Conservation (phyloP, 2,797 vertebrate species). For the Premnoplex brunnescens region DNA sequence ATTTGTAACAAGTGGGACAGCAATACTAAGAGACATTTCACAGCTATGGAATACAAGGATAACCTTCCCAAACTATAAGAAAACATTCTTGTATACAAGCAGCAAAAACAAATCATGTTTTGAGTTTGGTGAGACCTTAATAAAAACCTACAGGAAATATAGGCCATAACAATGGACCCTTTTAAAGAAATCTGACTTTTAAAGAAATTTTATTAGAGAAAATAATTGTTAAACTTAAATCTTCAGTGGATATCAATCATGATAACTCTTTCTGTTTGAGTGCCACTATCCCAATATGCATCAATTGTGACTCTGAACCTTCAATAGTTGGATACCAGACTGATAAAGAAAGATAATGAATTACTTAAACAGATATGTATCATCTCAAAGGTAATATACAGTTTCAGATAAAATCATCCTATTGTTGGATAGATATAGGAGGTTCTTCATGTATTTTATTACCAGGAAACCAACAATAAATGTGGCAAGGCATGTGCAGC, state of each 20-base stretch:
- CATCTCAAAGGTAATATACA: neutral
- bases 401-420: neutral
- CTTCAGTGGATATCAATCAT: neutral
- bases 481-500: neutral
- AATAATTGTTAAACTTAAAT: neutral
- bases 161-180: neutral
- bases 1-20: neutral
- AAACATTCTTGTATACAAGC: neutral
- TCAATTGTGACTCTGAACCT: neutral
- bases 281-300: neutral
- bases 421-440: neutral
- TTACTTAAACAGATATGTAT: neutral
- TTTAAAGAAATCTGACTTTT: neutral
- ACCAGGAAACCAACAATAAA: neutral
- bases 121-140: neutral
- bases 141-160: neutral
- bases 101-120: fast-evolving
- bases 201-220: neutral
- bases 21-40: neutral
- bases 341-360: neutral
- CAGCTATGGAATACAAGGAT: neutral
- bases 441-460: neutral
- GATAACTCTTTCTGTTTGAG: neutral
- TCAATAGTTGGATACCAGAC: neutral
- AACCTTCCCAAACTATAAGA: neutral